Percentiles rank a stretch among this genome's conserved stretches.
Evolutionary conservation across 2,888 invertebrate species (phyloP).

Genomic region (Pasiphila rectangulata): DNA sequence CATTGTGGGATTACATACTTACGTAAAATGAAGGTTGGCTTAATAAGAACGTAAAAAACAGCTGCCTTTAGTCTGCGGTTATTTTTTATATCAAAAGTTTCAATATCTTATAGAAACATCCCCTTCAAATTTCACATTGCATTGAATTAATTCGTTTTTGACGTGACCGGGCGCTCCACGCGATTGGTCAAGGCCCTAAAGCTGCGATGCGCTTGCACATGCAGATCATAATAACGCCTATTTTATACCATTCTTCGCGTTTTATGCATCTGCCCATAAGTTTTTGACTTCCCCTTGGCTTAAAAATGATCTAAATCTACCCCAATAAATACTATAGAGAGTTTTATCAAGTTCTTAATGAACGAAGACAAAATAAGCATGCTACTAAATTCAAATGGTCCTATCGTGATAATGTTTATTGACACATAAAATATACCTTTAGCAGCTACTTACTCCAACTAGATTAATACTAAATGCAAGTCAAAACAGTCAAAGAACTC

Average conservation of each 20-base stretch:
- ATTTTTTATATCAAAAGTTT: background rate
- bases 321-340: slow-evolving; percentile 24
- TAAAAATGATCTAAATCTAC: slow-evolving; percentile 31
- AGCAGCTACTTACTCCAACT: too few relatives aligned
- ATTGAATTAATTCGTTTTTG: slow-evolving; percentile 54
- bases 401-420: too few relatives aligned
- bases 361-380: slow-evolving; percentile 13
- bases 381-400: too few relatives aligned
- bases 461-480: too few relatives aligned
- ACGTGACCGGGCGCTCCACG: slow-evolving; percentile 24
- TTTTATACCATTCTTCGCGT: slow-evolving; percentile 52
- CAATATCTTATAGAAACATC: slow-evolving; percentile 38
- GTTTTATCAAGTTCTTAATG: slow-evolving; percentile 24
- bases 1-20: too few relatives aligned
- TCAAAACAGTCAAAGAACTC: too few relatives aligned
- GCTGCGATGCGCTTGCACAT: slow-evolving; percentile 56
- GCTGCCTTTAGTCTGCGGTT: background rate
- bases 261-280: slow-evolving; percentile 64
- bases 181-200: slow-evolving; percentile 66
- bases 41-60: background rate
- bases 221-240: slow-evolving; percentile 65
- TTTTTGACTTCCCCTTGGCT: slow-evolving; percentile 28
- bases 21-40: background rate
- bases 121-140: slow-evolving; percentile 27
- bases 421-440: too few relatives aligned